Conservation (phyloP, 2,888 invertebrate species). For the Balanococcus diminutus region DNA sequence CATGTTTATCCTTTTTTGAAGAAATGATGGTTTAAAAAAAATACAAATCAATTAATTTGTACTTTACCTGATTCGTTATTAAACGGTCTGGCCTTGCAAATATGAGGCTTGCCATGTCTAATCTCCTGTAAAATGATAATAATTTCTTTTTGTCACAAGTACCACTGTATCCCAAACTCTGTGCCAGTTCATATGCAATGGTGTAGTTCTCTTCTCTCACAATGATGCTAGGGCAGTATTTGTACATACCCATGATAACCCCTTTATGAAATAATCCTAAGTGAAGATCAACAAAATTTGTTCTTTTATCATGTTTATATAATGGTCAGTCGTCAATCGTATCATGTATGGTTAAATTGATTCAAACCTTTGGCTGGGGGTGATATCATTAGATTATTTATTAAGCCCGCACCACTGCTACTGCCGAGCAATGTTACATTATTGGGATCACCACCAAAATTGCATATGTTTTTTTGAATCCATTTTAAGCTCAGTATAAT, state of each 20-base stretch:
- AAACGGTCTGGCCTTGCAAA: neutral
- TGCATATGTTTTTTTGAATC: neutral
- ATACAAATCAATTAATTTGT: neutral
- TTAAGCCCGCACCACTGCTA: neutral
- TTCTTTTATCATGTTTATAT: no score
- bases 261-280: neutral
- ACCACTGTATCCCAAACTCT: neutral
- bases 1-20: neutral
- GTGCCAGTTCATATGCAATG: neutral
- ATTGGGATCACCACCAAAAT: slow-evolving; percentile 7
- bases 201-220: neutral
- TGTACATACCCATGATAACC: neutral
- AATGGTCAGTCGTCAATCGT: no score
- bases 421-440: slow-evolving; percentile 12
- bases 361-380: neutral
- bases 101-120: neutral
- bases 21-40: neutral
- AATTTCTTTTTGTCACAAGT: neutral
- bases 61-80: no score
- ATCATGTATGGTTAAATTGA: no score
- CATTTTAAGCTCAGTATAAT: neutral
- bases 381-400: neutral
- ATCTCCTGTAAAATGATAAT: neutral
- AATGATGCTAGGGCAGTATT: neutral
- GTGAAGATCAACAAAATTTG: neutral